Conservation (phyloP, 2,888 invertebrate species). For the Thereva unica region DNA sequence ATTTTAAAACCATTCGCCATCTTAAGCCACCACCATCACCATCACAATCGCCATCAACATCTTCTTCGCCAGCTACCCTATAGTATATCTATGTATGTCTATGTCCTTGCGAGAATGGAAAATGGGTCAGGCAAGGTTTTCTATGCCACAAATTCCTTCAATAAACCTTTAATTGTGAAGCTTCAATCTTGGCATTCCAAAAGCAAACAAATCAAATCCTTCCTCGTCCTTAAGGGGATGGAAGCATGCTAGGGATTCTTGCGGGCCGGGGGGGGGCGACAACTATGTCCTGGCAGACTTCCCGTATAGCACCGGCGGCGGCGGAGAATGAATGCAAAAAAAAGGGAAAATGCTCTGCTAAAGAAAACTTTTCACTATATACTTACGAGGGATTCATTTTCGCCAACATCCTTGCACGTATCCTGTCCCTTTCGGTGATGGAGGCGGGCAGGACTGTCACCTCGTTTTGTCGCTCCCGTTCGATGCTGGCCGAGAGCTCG, state of each 20-base stretch:
- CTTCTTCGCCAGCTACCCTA: too few relatives aligned
- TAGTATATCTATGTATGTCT: too few relatives aligned
- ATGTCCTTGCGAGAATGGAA: too few relatives aligned
- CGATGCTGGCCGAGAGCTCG: conserved; percentile 78
- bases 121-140: too few relatives aligned
- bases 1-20: conserved; percentile 19
- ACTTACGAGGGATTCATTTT: conserved; percentile 59
- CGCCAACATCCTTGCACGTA: conserved; percentile 54
- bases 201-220: too few relatives aligned
- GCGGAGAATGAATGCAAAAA: not conserved
- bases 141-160: conserved; percentile 4
- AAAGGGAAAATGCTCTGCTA: conserved; percentile 15
- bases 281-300: too few relatives aligned
- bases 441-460: conserved; percentile 57
- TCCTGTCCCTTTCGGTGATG: conserved; percentile 60
- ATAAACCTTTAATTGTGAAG: conserved; percentile 30
- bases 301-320: not conserved
- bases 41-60: too few relatives aligned
- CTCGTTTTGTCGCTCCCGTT: conserved; percentile 74
- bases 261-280: too few relatives aligned
- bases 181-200: too few relatives aligned
- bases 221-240: too few relatives aligned
- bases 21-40: conserved; percentile 2
- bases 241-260: too few relatives aligned
- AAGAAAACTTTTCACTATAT: conserved; percentile 35